These are phyloP conservation scores for Lasioglossum albipes DNA, from an alignment of 1,140 invertebrate genomes.

Conservation along the genomic window DNA sequence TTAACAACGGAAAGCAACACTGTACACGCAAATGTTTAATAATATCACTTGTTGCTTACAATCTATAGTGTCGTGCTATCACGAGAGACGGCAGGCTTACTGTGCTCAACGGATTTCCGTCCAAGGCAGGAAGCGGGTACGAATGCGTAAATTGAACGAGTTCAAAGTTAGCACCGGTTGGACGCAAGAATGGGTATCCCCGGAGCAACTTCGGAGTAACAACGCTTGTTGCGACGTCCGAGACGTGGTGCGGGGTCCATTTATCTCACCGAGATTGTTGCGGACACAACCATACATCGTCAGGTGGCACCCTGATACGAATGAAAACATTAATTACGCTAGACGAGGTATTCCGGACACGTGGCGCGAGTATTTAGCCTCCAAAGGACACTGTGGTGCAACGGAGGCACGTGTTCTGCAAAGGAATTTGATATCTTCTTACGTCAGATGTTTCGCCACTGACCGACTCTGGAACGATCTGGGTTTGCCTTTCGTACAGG, in stretches of 20 bases:
- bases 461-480: conserved; percentile 42
- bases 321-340: no score
- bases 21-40: no score
- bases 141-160: neutral
- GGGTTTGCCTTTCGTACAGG: conserved; percentile 44
- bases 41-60: neutral
- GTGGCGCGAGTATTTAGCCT: conserved; percentile 45
- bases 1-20: no score
- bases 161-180: conserved; percentile 21
- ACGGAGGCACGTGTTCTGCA: neutral
- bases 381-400: conserved; percentile 12
- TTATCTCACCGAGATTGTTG: conserved; percentile 41
- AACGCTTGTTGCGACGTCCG: neutral
- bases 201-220: neutral
- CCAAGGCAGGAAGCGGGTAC: neutral
- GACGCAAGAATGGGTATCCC: conserved; percentile 40
- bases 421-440: conserved; percentile 26
- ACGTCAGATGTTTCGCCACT: conserved; percentile 30
- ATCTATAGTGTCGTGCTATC: neutral
- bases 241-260: conserved; percentile 49
- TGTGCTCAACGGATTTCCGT: no score
- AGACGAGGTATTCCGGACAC: conserved; percentile 49
- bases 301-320: no score
- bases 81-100: neutral
- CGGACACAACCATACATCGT: conserved; percentile 13